Conservation (phyloP, 2,797 vertebrate species). For the Falco rusticolus region DNA sequence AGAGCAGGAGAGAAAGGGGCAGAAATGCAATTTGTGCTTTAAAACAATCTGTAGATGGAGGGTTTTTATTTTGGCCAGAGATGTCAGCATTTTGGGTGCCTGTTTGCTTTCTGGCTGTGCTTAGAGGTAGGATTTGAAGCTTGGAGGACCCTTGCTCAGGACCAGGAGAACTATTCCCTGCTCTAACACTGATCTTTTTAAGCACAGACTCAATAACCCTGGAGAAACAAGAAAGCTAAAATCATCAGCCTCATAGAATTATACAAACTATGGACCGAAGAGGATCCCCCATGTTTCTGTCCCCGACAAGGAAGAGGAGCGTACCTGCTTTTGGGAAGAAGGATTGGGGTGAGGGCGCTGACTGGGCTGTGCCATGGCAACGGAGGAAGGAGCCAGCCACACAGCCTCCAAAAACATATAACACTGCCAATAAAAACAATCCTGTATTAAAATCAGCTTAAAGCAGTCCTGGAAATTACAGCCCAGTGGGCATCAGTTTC, state of each 20-base stretch:
- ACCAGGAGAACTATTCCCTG: background rate
- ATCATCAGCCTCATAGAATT: background rate
- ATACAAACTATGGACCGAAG: background rate
- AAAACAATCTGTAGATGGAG: background rate
- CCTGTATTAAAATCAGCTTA: background rate
- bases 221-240: background rate
- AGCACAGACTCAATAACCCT: background rate
- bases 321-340: background rate
- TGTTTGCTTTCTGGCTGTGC: background rate
- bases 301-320: background rate
- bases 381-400: background rate
- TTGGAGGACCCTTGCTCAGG: background rate
- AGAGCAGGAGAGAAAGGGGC: background rate
- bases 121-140: background rate
- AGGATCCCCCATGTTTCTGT: fast-evolving
- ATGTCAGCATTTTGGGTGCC: background rate
- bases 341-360: background rate
- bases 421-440: background rate
- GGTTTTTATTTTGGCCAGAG: background rate
- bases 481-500: background rate
- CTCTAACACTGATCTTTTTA: background rate
- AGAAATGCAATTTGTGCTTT: background rate
- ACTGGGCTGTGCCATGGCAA: background rate
- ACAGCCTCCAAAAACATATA: background rate
- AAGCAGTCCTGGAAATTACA: background rate